Percentiles rank a stretch among this genome's conserved stretches.
Evolutionary conservation across 2,113 vertebrate genomes (phyloP).

Genomic region (Phyllopteryx taeniolatus): DNA sequence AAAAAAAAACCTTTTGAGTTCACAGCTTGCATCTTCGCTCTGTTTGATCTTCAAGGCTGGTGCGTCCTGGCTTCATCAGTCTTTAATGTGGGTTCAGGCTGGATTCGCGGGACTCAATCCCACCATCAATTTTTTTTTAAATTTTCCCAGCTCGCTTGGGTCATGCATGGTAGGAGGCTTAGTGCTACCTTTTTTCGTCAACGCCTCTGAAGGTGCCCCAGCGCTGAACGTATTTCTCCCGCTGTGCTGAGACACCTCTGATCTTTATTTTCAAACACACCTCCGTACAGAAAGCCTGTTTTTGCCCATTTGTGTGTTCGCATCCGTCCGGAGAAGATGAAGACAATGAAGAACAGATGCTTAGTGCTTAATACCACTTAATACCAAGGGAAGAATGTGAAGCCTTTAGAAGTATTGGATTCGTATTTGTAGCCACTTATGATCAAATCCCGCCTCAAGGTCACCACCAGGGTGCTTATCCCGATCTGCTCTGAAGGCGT

Average conservation of each 20-base stretch:
- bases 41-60: slow-evolving; percentile 73
- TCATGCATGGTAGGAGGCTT: slow-evolving; percentile 51
- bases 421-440: background rate
- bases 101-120: slow-evolving; percentile 55
- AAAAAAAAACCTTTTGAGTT: slow-evolving; percentile 40
- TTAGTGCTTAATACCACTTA: slow-evolving; percentile 2
- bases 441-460: slow-evolving; percentile 30
- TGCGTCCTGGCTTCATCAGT: slow-evolving; percentile 46
- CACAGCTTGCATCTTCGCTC: slow-evolving; percentile 67
- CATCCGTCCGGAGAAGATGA: slow-evolving; percentile 7
- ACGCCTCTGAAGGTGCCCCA: slow-evolving; percentile 61
- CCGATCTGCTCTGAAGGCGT: slow-evolving; percentile 4
- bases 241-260: slow-evolving; percentile 42
- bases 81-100: slow-evolving; percentile 66
- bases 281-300: slow-evolving; percentile 21
- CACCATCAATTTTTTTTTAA: slow-evolving; percentile 35
- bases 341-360: slow-evolving; percentile 1
- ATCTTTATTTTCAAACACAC: slow-evolving; percentile 32
- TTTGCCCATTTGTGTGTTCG: slow-evolving; percentile 5
- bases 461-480: slow-evolving; percentile 20
- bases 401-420: background rate
- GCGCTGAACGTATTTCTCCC: slow-evolving; percentile 44
- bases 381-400: background rate
- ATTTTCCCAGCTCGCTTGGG: slow-evolving; percentile 34
- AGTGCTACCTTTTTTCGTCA: slow-evolving; percentile 50